A percentile compares a stretch with the other conserved stretches of the same genome.
Evolutionary conservation across 2,888 invertebrate genomes (phyloP).

Genomic region (Aspidapion aeneum): DNA sequence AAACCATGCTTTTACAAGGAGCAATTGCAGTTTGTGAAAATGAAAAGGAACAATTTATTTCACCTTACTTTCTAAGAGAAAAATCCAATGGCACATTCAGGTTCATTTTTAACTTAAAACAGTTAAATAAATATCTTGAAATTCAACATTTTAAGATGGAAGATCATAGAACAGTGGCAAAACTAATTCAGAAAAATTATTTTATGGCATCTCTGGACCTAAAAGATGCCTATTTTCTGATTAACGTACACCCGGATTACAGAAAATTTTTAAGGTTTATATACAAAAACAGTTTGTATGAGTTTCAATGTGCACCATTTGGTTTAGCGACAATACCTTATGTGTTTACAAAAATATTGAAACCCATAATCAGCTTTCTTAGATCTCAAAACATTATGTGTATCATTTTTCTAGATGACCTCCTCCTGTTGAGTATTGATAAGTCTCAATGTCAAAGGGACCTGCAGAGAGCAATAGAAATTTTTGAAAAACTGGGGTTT

Average conservation of each 20-base stretch:
- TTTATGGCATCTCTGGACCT: slow-evolving; percentile 15
- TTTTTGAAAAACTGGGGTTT: slow-evolving; percentile 23
- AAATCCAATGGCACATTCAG: slow-evolving; percentile 20
- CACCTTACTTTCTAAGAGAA: slow-evolving; percentile 12
- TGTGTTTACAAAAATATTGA: slow-evolving; percentile 33
- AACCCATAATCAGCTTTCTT: slow-evolving; percentile 23
- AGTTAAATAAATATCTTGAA: slow-evolving; percentile 26
- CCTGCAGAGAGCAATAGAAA: neutral
- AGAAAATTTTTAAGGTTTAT: slow-evolving; percentile 27
- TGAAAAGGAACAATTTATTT: neutral
- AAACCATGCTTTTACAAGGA: too few species aligned
- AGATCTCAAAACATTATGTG: slow-evolving; percentile 21
- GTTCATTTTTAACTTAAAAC: slow-evolving; percentile 27
- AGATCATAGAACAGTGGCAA: slow-evolving; percentile 23
- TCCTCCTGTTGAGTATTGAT: slow-evolving; percentile 17
- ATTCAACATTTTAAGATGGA: slow-evolving; percentile 31
- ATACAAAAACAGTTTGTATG: slow-evolving; percentile 22
- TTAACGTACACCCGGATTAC: slow-evolving; percentile 19
- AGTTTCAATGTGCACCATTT: slow-evolving; percentile 29
- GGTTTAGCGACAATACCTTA: slow-evolving; percentile 27
- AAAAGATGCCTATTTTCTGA: slow-evolving; percentile 24
- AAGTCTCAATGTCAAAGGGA: slow-evolving; percentile 15
- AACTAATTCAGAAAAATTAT: slow-evolving; percentile 18
- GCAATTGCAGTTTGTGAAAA: neutral
- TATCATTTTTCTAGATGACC: slow-evolving; percentile 27